phyloP scores from a whole-genome alignment of 2,797 vertebrate species.

The Lophura swinhoii region DNA sequence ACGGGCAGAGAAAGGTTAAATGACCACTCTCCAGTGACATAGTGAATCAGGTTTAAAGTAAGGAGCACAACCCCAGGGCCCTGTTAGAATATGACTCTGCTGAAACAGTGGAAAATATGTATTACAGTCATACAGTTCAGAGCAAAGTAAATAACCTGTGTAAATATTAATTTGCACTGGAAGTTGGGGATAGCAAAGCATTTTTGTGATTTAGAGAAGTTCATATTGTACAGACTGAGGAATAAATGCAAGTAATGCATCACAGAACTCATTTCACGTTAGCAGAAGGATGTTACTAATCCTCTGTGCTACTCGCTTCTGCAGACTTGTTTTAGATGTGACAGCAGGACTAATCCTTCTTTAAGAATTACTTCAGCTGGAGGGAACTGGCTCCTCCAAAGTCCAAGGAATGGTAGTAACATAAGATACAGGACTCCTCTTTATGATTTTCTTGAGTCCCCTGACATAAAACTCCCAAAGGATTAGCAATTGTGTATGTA shows the following conservation, averaged over 20 bases:
- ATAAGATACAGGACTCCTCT: neutral
- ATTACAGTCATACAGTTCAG: neutral
- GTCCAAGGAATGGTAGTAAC: neutral
- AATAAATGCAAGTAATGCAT: neutral
- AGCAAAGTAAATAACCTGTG: neutral
- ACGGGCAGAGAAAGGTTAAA: constrained; percentile 8
- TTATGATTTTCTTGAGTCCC: neutral
- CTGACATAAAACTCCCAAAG: neutral
- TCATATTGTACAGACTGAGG: neutral
- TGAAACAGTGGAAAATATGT: neutral
- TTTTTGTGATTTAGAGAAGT: constrained; percentile 14
- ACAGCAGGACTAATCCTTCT: neutral
- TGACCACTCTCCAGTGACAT: neutral
- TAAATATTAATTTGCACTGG: constrained; percentile 17
- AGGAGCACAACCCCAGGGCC: neutral
- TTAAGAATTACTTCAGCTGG: neutral
- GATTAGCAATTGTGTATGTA: neutral
- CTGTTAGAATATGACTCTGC: neutral
- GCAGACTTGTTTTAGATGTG: neutral
- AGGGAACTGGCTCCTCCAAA: neutral
- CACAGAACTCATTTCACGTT: neutral
- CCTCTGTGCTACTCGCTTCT: neutral
- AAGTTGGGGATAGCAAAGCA: neutral
- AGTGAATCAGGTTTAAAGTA: neutral
- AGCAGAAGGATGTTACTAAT: neutral